Evolutionary conservation across 2,113 vertebrate genomes (phyloP).

Genomic region (Poeciliopsis prolifica): DNA sequence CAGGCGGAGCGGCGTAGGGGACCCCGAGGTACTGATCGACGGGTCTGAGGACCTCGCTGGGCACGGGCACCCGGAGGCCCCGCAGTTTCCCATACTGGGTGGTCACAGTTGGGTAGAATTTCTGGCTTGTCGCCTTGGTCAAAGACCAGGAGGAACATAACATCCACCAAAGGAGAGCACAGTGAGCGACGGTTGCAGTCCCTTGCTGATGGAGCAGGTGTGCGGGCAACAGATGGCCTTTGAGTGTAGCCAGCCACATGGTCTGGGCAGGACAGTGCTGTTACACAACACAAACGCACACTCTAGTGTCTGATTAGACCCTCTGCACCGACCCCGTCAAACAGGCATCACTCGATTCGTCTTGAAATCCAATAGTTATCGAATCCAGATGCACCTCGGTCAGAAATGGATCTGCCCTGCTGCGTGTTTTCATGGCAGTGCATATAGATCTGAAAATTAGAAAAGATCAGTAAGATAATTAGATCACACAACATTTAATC

Average conservation of each 20-base stretch:
- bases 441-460: constrained; percentile 53
- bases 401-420: constrained; percentile 38
- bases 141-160: constrained; percentile 80
- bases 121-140: constrained; percentile 89
- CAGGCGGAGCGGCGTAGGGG: constrained; percentile 91
- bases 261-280: constrained; percentile 62
- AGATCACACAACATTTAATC: constrained; percentile 6
- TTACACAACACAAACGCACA: constrained; percentile 66
- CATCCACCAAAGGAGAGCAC: constrained; percentile 78
- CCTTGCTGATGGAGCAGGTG: constrained; percentile 73
- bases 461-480: not conserved
- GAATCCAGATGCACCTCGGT: constrained; percentile 57
- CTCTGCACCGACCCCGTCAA: constrained; percentile 53
- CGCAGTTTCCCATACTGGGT: constrained; percentile 95
- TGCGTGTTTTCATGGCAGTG: constrained; percentile 64
- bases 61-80: constrained; percentile 92
- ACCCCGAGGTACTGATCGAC: constrained; percentile 93
- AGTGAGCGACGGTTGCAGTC: constrained; percentile 73
- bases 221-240: constrained; percentile 75
- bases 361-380: constrained; percentile 39
- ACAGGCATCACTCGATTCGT: constrained; percentile 67
- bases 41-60: constrained; percentile 94
- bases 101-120: constrained; percentile 90
- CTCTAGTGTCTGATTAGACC: constrained; percentile 63
- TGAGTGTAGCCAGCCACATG: constrained; percentile 78